Conservation (phyloP, 2,888 invertebrate genomes). For the Volucella bombylans region DNA sequence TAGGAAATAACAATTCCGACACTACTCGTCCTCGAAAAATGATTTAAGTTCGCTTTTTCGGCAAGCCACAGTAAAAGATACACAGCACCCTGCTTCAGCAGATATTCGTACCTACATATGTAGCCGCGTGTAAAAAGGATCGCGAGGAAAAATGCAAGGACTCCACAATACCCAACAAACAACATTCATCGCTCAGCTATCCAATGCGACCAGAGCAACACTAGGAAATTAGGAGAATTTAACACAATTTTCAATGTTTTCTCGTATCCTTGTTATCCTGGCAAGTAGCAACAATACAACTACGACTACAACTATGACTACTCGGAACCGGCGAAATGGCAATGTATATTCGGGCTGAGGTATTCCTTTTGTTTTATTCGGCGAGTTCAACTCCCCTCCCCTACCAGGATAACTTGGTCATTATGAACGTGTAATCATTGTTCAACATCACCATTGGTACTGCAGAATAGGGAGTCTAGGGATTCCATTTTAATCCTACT, state of each 20-base stretch:
- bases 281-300: slow-evolving; percentile 30
- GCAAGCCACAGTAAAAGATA: not conserved
- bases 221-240: slow-evolving; percentile 48
- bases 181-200: no score
- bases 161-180: no score
- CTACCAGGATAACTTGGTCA: not conserved
- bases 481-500: not conserved
- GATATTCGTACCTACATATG: not conserved
- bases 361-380: no score
- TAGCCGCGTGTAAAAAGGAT: not conserved
- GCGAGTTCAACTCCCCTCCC: not conserved
- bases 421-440: slow-evolving; percentile 12
- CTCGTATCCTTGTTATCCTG: slow-evolving; percentile 33
- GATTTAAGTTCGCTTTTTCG: slow-evolving; percentile 24
- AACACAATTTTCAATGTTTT: slow-evolving; percentile 21
- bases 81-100: not conserved
- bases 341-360: not conserved
- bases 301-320: not conserved
- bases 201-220: not conserved
- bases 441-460: not conserved
- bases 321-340: not conserved
- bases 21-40: slow-evolving; percentile 26
- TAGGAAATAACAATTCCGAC: slow-evolving; percentile 21
- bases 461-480: not conserved
- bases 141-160: not conserved